Percentiles rank a stretch among this genome's conserved stretches.
These are phyloP conservation scores for Stichodactyla helianthus DNA, from an alignment of 64 coral and sea anemone genomes.

Conservation along the genomic window DNA sequence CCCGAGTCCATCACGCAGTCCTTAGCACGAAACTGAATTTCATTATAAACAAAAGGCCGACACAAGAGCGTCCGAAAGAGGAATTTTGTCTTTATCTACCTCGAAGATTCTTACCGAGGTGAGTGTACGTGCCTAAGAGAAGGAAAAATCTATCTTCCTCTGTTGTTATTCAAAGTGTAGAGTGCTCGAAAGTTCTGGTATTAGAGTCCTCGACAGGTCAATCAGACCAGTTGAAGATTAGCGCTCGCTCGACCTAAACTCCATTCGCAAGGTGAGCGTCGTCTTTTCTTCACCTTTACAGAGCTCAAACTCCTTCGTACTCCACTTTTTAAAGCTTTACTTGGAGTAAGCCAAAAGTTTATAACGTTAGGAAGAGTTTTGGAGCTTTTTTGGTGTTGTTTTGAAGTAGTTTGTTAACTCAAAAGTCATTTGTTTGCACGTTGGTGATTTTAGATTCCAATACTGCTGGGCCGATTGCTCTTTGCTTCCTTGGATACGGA, in stretches of 20 bases:
- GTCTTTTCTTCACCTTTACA: background rate
- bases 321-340: background rate
- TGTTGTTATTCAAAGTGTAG: background rate
- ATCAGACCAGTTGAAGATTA: background rate
- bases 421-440: background rate
- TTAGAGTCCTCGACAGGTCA: slow-evolving; percentile 8
- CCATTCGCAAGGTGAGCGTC: slow-evolving; percentile 5
- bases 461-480: slow-evolving; percentile 10
- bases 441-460: slow-evolving; percentile 14
- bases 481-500: slow-evolving; percentile 39
- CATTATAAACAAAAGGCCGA: background rate
- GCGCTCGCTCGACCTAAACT: background rate
- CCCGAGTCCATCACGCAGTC: background rate
- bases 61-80: background rate
- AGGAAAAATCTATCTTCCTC: background rate
- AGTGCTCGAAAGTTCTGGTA: background rate
- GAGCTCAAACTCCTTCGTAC: background rate
- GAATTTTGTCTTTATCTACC: slow-evolving; percentile 17
- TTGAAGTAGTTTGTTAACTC: slow-evolving; percentile 2
- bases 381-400: slow-evolving; percentile 8
- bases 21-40: background rate
- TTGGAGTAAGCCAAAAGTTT: background rate
- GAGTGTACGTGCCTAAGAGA: background rate
- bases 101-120: background rate
- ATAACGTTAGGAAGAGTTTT: background rate